These are phyloP conservation scores for Leucophenga montana DNA, from an alignment of 2,888 invertebrate species.

Conservation along the genomic window DNA sequence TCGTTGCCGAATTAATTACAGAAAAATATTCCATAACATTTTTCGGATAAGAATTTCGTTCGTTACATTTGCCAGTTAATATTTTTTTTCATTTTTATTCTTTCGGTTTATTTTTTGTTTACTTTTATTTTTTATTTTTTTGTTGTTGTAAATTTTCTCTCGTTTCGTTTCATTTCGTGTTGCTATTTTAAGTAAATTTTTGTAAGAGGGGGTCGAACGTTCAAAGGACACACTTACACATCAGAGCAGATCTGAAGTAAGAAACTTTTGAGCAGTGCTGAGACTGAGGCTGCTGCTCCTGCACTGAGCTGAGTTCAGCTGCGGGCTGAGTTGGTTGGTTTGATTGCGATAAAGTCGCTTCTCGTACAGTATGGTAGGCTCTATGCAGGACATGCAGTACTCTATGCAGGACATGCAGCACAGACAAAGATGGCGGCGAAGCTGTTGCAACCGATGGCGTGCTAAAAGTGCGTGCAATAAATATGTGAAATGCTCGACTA, in stretches of 20 bases:
- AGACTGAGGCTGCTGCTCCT: too few relatives aligned
- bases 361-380: not conserved
- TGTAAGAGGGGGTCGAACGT: not conserved
- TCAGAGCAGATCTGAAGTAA: not conserved
- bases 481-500: conserved; percentile 1
- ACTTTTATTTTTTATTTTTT: not conserved
- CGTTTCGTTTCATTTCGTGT: too few relatives aligned
- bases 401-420: too few relatives aligned
- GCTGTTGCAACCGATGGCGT: conserved; percentile 22
- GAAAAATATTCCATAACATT: conserved; percentile 55
- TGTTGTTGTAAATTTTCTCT: not conserved
- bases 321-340: not conserved
- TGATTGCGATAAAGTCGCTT: conserved; percentile 12
- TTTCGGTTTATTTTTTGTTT: too few relatives aligned
- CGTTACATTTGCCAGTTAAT: not conserved
- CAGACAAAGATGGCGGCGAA: too few relatives aligned
- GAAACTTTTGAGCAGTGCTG: not conserved
- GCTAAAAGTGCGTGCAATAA: conserved; percentile 34
- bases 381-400: too few relatives aligned
- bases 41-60: conserved; percentile 36
- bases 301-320: not conserved
- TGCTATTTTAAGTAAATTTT: conserved; percentile 1
- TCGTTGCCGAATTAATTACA: conserved; percentile 51
- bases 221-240: too few relatives aligned
- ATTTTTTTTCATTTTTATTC: not conserved